Evolutionary conservation across 35 echinoderm and acorn worm genomes (phyloP).

Genomic region (Chiridota heheva): DNA sequence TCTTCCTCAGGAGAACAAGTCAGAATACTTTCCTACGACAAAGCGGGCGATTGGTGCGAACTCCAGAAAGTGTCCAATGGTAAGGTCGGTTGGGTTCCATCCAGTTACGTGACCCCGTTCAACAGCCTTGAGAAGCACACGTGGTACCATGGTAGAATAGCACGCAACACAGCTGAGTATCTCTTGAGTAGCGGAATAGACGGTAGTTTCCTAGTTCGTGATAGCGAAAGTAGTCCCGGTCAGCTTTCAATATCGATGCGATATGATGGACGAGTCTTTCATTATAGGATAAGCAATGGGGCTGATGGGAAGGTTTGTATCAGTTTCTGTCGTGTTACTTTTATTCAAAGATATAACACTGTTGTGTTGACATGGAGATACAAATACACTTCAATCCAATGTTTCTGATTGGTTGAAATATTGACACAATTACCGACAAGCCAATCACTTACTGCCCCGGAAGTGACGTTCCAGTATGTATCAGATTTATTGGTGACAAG

Average conservation of each 20-base stretch:
- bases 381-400: too few species aligned
- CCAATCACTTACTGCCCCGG: too few species aligned
- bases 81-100: conserved; percentile 90
- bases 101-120: conserved; percentile 78
- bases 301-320: conserved; percentile 86
- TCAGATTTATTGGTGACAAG: too few species aligned
- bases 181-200: conserved; percentile 97
- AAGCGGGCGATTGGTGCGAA: conserved; percentile 89
- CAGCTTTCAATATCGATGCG: conserved; percentile 93
- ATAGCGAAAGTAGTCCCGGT: conserved; percentile 94
- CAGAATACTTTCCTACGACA: conserved; percentile 84
- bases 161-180: conserved; percentile 91
- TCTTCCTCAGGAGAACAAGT: conserved; percentile 76
- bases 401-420: too few species aligned
- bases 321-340: neutral
- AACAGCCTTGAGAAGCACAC: conserved; percentile 98
- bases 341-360: too few species aligned
- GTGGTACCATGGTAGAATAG: conserved; percentile 97
- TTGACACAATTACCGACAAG: too few species aligned
- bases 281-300: conserved; percentile 87
- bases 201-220: conserved; percentile 96
- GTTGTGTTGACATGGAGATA: too few species aligned
- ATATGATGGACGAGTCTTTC: conserved; percentile 90
- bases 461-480: neutral
- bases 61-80: conserved; percentile 68